Conservation (phyloP, 2,797 vertebrate genomes). For the Melanotaenia nigrans region DNA sequence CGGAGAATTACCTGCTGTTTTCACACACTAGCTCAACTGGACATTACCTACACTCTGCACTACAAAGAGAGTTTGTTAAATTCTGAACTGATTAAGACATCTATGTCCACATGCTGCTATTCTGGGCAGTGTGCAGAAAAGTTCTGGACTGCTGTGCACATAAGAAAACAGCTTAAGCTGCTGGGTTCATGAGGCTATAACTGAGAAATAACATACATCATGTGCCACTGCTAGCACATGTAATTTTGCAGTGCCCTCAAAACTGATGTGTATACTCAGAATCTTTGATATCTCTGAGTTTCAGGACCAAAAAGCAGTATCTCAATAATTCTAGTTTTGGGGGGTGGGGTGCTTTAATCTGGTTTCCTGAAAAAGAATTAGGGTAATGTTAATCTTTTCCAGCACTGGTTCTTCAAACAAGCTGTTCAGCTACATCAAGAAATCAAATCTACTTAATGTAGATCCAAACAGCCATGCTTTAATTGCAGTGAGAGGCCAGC, state of each 20-base stretch:
- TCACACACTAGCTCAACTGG: conserved; percentile 19
- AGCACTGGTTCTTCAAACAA: background rate
- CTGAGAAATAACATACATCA: conserved; percentile 9
- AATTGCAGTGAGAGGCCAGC: background rate
- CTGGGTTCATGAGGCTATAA: conserved; percentile 29
- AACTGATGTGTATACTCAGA: conserved; percentile 42
- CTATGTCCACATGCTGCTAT: background rate
- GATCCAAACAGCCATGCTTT: background rate
- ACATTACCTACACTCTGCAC: conserved; percentile 20
- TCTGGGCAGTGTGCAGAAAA: background rate
- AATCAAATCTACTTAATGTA: conserved; percentile 1
- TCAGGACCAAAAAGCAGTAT: conserved; percentile 28
- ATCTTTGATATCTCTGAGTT: conserved; percentile 25
- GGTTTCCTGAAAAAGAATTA: conserved; percentile 4
- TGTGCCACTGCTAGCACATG: conserved; percentile 28
- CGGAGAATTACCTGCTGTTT: conserved; percentile 24
- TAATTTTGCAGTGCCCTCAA: conserved; percentile 46
- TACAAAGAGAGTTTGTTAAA: conserved; percentile 15
- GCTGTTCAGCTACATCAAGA: background rate
- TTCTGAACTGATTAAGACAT: conserved; percentile 6
- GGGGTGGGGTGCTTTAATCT: background rate
- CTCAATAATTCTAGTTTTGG: conserved; percentile 8
- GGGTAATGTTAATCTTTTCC: background rate
- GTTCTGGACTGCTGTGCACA: background rate
- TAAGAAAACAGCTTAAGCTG: conserved; percentile 1